Conservation (phyloP, 2,888 invertebrate genomes). For the Polyploca ridens region DNA sequence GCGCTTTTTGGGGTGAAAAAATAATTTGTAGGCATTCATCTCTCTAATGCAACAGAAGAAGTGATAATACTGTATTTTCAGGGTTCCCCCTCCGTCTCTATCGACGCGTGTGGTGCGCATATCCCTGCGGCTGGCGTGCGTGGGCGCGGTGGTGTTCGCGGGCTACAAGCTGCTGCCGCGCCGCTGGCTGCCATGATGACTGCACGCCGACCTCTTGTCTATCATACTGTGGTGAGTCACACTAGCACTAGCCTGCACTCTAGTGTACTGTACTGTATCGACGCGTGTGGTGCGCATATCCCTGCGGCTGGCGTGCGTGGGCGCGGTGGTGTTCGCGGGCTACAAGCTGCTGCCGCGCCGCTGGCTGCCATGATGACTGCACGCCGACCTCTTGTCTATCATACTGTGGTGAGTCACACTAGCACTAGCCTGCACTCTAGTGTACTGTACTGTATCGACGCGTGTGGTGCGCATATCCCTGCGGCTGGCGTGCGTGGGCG, state of each 20-base stretch:
- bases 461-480: constrained; percentile 86
- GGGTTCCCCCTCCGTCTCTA: constrained; percentile 86
- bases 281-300: constrained; percentile 87
- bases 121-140: constrained; percentile 81
- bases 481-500: constrained; percentile 78
- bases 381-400: background rate
- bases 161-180: constrained; percentile 80
- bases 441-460: constrained; percentile 86
- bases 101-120: constrained; percentile 87
- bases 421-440: too few species aligned
- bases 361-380: constrained; percentile 60
- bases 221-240: background rate
- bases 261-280: too few species aligned
- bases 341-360: constrained; percentile 79
- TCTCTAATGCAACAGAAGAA: too few species aligned
- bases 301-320: constrained; percentile 80
- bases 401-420: background rate
- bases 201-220: background rate
- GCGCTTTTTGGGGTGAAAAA: too few species aligned
- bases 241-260: too few species aligned
- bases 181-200: constrained; percentile 65
- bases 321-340: too few species aligned
- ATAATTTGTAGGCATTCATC: too few species aligned
- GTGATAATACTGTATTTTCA: too few species aligned
- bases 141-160: too few species aligned